A percentile compares a stretch with the other conserved stretches of the same genome.
These are phyloP conservation scores for Pegea sp. DNA, from an alignment of 23 tunicate species.

Conservation along the genomic window DNA sequence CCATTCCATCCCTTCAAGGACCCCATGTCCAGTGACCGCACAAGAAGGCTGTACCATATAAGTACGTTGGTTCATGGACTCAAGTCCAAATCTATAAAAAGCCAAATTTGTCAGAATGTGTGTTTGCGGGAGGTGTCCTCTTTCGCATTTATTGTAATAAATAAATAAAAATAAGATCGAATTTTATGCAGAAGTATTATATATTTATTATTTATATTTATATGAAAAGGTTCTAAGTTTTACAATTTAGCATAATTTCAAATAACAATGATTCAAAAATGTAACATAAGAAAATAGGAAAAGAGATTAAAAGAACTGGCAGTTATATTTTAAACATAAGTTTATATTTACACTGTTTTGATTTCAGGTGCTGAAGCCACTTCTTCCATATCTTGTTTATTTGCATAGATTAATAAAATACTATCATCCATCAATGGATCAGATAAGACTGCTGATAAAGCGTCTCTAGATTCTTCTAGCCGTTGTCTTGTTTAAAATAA, in stretches of 20 bases:
- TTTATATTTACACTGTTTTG: constrained; percentile 19
- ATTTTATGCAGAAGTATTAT: too few species aligned
- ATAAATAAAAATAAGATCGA: too few species aligned
- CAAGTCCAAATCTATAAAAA: constrained; percentile 17
- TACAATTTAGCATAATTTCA: too few species aligned
- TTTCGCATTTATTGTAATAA: too few species aligned
- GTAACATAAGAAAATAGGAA: too few species aligned
- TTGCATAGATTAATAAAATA: constrained; percentile 45
- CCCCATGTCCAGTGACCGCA: constrained; percentile 59
- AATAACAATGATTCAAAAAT: too few species aligned
- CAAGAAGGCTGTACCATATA: constrained; percentile 70
- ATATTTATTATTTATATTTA: too few species aligned
- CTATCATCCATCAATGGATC: constrained; percentile 48
- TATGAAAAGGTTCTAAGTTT: too few species aligned
- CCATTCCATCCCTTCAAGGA: constrained; percentile 65
- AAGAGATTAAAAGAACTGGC: too few species aligned
- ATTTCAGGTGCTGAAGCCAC: constrained; percentile 22
- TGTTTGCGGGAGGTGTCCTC: too few species aligned
- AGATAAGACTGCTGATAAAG: constrained; percentile 29
- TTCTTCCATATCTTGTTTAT: constrained; percentile 65
- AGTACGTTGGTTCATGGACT: constrained; percentile 3
- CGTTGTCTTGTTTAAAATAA: constrained; percentile 14
- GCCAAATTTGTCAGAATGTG: too few species aligned
- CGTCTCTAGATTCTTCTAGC: constrained; percentile 43
- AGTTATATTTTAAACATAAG: too few species aligned